Percentiles rank a stretch among this genome's conserved stretches.
Evolutionary conservation across 2,113 vertebrate species (phyloP).

Genomic region (Smithornis capensis): DNA sequence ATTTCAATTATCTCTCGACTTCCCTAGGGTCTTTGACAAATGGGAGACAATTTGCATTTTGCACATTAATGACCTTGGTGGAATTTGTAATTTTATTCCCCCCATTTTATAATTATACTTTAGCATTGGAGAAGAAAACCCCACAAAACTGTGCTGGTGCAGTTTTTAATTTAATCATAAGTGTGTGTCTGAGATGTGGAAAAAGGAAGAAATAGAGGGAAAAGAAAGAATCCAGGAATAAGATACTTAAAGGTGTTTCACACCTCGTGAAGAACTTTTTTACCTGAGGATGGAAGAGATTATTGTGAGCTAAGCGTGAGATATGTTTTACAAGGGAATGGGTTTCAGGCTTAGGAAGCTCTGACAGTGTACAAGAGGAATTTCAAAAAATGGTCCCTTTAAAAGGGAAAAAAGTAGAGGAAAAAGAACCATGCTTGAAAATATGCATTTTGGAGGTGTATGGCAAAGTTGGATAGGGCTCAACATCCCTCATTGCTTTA

Average conservation of each 20-base stretch:
- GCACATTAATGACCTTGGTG: constrained; percentile 74
- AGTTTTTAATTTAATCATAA: background rate
- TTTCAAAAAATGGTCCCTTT: background rate
- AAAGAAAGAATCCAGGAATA: background rate
- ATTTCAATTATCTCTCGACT: constrained; percentile 77
- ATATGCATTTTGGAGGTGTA: background rate
- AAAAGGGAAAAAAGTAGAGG: background rate
- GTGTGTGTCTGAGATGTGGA: rapidly evolving
- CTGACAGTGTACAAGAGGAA: background rate
- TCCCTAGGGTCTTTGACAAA: constrained; percentile 74
- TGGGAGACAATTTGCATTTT: constrained; percentile 74
- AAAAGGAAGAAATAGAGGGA: background rate
- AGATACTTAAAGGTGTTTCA: background rate
- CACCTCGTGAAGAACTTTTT: background rate
- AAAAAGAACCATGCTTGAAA: background rate
- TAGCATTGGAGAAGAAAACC: background rate
- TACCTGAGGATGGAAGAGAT: background rate
- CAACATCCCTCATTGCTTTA: background rate
- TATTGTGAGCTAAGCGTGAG: background rate
- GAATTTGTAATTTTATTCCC: constrained; percentile 59
- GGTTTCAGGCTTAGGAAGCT: background rate
- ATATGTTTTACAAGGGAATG: background rate
- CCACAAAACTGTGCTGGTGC: background rate
- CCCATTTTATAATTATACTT: background rate
- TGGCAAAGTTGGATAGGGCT: background rate